Evolutionary conservation across 2,888 invertebrate genomes (phyloP).

Genomic region (Tyria jacobaeae): DNA sequence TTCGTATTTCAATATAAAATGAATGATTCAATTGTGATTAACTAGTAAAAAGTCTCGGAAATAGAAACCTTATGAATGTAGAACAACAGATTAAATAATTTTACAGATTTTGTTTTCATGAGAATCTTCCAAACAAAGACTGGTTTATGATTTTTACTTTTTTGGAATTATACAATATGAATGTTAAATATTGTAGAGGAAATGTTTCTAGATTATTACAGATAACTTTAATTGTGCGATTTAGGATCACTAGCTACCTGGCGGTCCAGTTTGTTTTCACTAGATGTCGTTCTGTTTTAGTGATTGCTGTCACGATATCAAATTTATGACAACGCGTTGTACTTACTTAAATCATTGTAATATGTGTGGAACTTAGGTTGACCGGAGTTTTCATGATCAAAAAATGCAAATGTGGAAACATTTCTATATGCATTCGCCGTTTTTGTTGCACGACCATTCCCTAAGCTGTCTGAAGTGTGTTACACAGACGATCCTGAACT

Average conservation of each 20-base stretch:
- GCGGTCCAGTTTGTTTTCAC: neutral
- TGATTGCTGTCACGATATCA: no score
- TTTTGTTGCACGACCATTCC: slow-evolving; percentile 66
- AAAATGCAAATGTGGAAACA: slow-evolving; percentile 23
- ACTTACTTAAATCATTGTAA: no score
- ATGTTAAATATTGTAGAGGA: neutral
- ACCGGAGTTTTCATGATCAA: neutral
- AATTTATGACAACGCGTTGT: no score
- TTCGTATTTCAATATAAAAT: neutral
- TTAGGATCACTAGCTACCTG: neutral
- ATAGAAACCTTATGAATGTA: neutral
- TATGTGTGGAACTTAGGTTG: neutral
- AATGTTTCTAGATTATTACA: neutral
- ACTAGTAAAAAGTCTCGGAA: neutral
- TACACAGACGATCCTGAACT: slow-evolving; percentile 98
- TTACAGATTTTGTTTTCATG: neutral
- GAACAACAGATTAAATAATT: neutral
- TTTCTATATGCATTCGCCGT: neutral
- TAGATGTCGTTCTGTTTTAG: neutral
- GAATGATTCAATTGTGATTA: neutral
- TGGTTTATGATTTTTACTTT: neutral
- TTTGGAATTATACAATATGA: neutral
- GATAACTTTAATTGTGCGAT: neutral
- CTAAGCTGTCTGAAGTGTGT: slow-evolving; percentile 86
- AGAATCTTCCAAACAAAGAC: neutral